Percentiles rank a stretch among this genome's conserved stretches.
These are phyloP conservation scores for Lithobius niger DNA, from an alignment of 1,140 invertebrate species.

Conservation along the genomic window DNA sequence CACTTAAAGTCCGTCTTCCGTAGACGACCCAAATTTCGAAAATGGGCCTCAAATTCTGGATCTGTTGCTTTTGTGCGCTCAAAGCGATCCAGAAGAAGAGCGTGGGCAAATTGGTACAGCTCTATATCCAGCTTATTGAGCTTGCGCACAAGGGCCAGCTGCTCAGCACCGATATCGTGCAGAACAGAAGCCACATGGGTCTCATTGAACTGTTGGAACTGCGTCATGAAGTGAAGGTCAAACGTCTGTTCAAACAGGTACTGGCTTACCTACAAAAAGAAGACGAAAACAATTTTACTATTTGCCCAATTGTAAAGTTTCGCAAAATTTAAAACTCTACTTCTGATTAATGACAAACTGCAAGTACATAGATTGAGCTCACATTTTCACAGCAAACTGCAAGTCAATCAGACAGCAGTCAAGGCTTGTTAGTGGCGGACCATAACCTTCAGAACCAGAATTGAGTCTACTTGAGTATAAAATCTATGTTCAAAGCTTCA, in stretches of 20 bases:
- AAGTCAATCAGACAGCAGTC: too few relatives aligned
- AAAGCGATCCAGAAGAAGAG: conserved; percentile 74
- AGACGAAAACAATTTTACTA: conserved; percentile 8
- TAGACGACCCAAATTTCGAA: conserved; percentile 23
- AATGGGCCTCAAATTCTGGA: conserved; percentile 55
- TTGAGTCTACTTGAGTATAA: too few relatives aligned
- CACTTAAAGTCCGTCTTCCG: conserved; percentile 21
- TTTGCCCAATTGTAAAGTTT: too few relatives aligned
- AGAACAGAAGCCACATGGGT: conserved; percentile 65
- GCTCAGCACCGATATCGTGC: conserved; percentile 51
- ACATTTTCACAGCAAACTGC: too few relatives aligned
- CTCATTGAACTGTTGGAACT: conserved; percentile 79
- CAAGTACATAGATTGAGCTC: too few relatives aligned
- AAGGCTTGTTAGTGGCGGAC: too few relatives aligned
- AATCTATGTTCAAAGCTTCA: too few relatives aligned
- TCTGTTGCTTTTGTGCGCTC: conserved; percentile 61
- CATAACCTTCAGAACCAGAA: too few relatives aligned
- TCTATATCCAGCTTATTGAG: conserved; percentile 83
- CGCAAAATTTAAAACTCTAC: too few relatives aligned
- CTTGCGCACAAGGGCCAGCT: conserved; percentile 56
- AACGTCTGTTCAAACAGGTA: conserved; percentile 97
- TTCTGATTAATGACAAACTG: too few relatives aligned
- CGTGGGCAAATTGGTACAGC: conserved; percentile 84
- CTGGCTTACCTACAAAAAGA: conserved; percentile 57
- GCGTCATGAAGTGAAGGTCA: conserved; percentile 71